Evolutionary conservation across 23 tunicate species (phyloP).

Genomic region (Oikopleura dioica): DNA sequence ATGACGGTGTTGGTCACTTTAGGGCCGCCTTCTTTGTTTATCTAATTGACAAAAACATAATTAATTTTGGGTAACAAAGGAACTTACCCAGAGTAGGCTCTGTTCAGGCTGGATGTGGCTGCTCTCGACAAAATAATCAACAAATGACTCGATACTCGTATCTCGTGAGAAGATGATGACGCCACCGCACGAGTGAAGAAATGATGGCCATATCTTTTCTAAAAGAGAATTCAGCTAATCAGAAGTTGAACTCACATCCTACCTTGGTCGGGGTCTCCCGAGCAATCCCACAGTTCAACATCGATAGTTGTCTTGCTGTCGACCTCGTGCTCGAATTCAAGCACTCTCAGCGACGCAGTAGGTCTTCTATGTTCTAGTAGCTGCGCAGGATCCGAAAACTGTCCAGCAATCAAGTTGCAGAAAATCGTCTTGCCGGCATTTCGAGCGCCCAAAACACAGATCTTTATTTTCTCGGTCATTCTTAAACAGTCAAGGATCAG

Average conservation of each 20-base stretch:
- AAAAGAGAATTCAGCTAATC: neutral
- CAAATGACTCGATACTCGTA: neutral
- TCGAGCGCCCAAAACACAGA: neutral
- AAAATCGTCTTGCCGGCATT: neutral
- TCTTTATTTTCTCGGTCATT: neutral
- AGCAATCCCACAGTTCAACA: slow-evolving; percentile 70
- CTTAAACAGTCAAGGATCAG: neutral
- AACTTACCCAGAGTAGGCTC: neutral
- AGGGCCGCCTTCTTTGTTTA: slow-evolving; percentile 1
- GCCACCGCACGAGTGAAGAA: neutral
- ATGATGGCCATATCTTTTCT: neutral
- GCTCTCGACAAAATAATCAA: neutral
- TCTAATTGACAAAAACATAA: neutral
- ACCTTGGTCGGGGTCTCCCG: slow-evolving; percentile 31
- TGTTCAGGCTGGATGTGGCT: neutral
- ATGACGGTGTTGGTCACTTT: neutral
- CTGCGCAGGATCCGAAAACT: neutral
- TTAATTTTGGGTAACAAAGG: neutral
- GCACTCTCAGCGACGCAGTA: slow-evolving; percentile 56
- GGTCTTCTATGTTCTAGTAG: slow-evolving; percentile 5
- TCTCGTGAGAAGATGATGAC: neutral
- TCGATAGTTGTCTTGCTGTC: slow-evolving; percentile 17
- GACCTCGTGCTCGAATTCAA: slow-evolving; percentile 56
- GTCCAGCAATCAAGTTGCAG: neutral
- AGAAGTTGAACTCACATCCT: neutral